Conservation (phyloP, 2,797 vertebrate genomes). For the Dermochelys coriacea region DNA sequence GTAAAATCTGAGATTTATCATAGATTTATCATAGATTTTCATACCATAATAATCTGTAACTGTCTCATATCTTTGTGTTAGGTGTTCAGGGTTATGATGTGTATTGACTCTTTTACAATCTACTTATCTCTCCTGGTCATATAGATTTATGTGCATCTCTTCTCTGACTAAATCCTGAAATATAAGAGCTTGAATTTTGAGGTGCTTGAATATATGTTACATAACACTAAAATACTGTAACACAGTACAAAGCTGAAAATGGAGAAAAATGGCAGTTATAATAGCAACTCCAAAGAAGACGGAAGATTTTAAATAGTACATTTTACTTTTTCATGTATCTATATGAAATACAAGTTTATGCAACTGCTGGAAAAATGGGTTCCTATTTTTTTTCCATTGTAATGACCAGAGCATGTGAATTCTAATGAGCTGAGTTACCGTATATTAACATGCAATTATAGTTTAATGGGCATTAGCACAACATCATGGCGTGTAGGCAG, state of each 20-base stretch:
- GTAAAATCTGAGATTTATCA: conserved; percentile 70
- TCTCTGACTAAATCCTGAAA: conserved; percentile 60
- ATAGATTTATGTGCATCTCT: conserved; percentile 70
- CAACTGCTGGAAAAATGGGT: neutral
- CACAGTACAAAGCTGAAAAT: neutral
- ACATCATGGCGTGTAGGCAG: neutral
- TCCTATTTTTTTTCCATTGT: neutral
- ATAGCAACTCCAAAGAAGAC: conserved; percentile 11
- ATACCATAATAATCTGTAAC: conserved; percentile 68
- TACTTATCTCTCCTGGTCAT: conserved; percentile 69
- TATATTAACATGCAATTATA: conserved; percentile 6
- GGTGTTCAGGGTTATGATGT: conserved; percentile 63
- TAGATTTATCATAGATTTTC: conserved; percentile 67
- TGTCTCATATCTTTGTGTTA: conserved; percentile 58
- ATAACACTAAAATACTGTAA: neutral
- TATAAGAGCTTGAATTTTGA: conserved; percentile 54
- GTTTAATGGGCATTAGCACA: neutral
- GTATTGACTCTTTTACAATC: conserved; percentile 76
- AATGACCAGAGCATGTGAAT: conserved; percentile 13
- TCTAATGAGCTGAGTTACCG: conserved; percentile 27
- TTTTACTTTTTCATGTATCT: no score
- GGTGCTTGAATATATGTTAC: neutral
- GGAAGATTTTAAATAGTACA: neutral
- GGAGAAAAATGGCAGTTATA: neutral
- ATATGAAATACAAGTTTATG: conserved; percentile 30